Evolutionary conservation across 2,888 invertebrate genomes (phyloP), one percentile per base, ranked within the genome.

Genomic region (Noctua janthina): DNA sequence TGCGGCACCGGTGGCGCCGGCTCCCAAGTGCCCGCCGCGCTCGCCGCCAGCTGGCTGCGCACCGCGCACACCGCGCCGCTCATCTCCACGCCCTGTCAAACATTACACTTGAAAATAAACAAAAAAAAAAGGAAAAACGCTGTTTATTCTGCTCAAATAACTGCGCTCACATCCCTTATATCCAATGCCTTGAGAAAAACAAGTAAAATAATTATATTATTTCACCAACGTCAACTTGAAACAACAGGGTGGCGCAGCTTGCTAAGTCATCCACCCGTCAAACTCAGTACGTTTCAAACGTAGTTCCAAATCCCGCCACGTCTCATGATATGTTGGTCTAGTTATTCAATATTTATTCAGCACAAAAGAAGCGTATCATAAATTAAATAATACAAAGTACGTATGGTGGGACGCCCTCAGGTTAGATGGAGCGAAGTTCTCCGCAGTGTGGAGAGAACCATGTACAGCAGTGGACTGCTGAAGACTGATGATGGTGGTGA

Each of bases 11-110:
- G 93, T 15, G 93, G 93, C 85, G 92, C 85, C 56, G 79, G 90
- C 77, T 94, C 94, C 49, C 94, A 93, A 51, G 93, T 49, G 83
- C 94, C 94, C 1, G 73, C 84, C 51, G 93, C 90, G 91, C 94
- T 92, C 62, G 92, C 93, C 20, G 80, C 71, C 84, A 96, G 93
- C 77, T 96, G 96, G 77, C 84, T 91, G 66, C 96, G 95, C n/a
- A 96, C 96, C 29, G 93, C 93, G 79, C 92, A 91, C 90, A 96
- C 96, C 0, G 93, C 93, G 4, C 89, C 90, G 84, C 96, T 96
- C 96, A 96, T 96, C 89, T 96, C 96, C 81, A 95, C 95, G 29
- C 96, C 96, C 96, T 96, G 90, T 0, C 75, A 59, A 35, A 71
- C 11, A 76, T n/a, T 39, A 49, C 49, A 66, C 35, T 66, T 39